Conservation (phyloP, 2,797 vertebrate species). For the Apodemus agrarius region DNA sequence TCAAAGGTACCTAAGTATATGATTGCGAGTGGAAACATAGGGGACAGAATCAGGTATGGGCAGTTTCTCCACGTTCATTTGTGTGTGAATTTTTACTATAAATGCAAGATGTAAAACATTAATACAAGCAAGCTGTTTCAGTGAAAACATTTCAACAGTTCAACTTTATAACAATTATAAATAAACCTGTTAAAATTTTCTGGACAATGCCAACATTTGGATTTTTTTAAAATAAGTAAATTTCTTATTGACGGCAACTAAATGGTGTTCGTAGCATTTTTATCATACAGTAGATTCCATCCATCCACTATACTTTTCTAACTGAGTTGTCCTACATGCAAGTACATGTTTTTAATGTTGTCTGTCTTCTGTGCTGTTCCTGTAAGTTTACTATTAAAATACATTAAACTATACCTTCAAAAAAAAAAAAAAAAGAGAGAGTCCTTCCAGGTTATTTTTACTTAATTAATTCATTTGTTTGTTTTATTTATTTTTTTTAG, state of each 20-base stretch:
- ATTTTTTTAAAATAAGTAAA: slow-evolving; percentile 86
- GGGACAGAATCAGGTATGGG: slow-evolving; percentile 74
- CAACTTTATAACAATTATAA: slow-evolving; percentile 88
- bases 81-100: slow-evolving; percentile 86
- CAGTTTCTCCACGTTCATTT: slow-evolving; percentile 31
- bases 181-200: no score
- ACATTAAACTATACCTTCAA: no score
- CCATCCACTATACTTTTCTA: slow-evolving; percentile 90
- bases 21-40: slow-evolving; percentile 86
- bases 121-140: slow-evolving; percentile 83
- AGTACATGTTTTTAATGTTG: slow-evolving; percentile 92
- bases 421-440: no score
- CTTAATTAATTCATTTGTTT: neutral
- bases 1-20: slow-evolving; percentile 90
- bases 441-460: neutral
- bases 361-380: slow-evolving; percentile 92
- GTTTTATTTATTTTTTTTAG: neutral
- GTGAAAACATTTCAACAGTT: slow-evolving; percentile 87
- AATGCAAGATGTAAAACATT: slow-evolving; percentile 81
- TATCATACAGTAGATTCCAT: slow-evolving; percentile 89
- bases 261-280: slow-evolving; percentile 91
- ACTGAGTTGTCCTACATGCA: slow-evolving; percentile 90
- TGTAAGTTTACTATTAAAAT: slow-evolving; percentile 93
- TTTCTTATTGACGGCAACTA: slow-evolving; percentile 90
- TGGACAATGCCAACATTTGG: slow-evolving; percentile 91